phyloP scores from a whole-genome alignment of 2,113 vertebrate genomes.

The Ictalurus furcatus region DNA sequence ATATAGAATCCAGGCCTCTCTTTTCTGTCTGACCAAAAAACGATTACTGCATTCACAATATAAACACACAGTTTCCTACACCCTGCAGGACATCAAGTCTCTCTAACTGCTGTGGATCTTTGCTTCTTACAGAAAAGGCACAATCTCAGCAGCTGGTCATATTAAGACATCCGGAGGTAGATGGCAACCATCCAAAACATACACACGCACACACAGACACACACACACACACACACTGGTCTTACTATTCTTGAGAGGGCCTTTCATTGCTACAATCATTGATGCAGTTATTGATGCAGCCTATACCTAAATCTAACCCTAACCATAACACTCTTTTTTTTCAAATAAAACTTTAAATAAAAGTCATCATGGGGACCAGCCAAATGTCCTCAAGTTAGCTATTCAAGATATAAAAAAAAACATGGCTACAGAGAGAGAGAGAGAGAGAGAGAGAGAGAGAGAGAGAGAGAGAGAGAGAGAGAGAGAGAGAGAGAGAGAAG shows the following conservation, averaged over 20 bases:
- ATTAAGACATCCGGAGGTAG: conserved; percentile 9
- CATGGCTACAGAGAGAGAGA: not conserved
- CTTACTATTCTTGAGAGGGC: not conserved
- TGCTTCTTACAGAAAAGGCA: not conserved
- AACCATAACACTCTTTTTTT: not conserved
- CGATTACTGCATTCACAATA: not conserved
- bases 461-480: conserved; percentile 4
- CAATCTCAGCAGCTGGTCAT: not conserved
- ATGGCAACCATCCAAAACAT: conserved; percentile 24
- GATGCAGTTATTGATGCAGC: not conserved
- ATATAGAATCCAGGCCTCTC: not conserved
- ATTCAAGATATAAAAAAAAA: not conserved
- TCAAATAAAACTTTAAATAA: not conserved
- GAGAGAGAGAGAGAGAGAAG: conserved; percentile 7
- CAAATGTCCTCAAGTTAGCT: not conserved
- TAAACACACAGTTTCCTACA: not conserved
- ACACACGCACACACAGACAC: conserved; percentile 11
- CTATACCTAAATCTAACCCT: not conserved
- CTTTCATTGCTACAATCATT: not conserved
- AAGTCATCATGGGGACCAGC: not conserved
- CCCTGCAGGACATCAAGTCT: not conserved
- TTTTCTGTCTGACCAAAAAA: not conserved
- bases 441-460: too few relatives aligned
- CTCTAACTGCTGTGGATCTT: not conserved
- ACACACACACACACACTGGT: not conserved